Evolutionary conservation across 1,140 invertebrate species (phyloP), one percentile per base, ranked within the genome.

Genomic region (Bombus superbus): DNA sequence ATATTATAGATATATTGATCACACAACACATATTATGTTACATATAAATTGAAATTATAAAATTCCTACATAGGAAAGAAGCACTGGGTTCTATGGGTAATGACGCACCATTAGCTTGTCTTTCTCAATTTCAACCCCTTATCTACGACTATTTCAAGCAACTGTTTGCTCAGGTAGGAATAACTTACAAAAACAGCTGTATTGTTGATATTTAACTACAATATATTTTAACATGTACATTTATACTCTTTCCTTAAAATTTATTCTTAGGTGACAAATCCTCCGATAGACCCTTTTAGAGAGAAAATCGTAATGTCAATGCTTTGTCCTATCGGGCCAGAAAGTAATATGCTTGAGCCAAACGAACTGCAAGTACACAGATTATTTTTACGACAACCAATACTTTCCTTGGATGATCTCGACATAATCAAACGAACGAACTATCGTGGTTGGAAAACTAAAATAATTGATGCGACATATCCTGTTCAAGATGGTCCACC

Each of bases 231-330:
- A 64, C 13, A 64, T n/a, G 11, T n/a, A 64, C 11, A 13, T n/a
- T 66, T 66, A 22, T 38, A 9, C 22, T 25, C 32, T 66, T 22
- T 81, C 15, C 47, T 57, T 4, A 28, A 71, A 47, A 57, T 62
- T 9, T 74, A 38, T 38, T 88, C 85, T 53, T 77, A 96, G 96
- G 99, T 99, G 71, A 99, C 99, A 86, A 99, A 99, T 96, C 99
- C 99, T n/a, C 99, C 99, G 9, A 99, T 99, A 89, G 99, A 99
- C 96, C 99, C 99, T 64, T 99, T 99, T 96, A 97, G 99, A 91
- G 99, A 99, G 95, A 98, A 98, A 94, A 98, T 99, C 87, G 99
- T 99, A 75, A 99, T 99, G 99, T 99, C 99, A 1, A 95, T 99
- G 92, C 97, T 98, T 85, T 98, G 98, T 92, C 98, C 98, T 0